These are phyloP conservation scores for Drosophila vallismaia DNA, from an alignment of 2,888 invertebrate genomes.

Conservation along the genomic window DNA sequence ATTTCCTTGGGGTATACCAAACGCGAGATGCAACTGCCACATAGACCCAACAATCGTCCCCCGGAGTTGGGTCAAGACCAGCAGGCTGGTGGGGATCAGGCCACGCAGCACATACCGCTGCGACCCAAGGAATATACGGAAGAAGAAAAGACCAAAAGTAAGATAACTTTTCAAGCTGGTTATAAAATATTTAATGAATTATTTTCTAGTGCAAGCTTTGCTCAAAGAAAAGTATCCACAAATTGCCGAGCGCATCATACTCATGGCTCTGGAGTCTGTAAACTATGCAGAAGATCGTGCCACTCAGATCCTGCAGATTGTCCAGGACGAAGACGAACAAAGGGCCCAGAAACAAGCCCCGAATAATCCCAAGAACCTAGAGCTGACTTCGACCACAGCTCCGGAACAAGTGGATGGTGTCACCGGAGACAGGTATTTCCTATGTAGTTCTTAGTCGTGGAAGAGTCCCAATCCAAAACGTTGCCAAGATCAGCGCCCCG, in stretches of 20 bases:
- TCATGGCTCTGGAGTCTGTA: constrained; percentile 94
- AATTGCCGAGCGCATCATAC: constrained; percentile 91
- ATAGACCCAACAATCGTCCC: constrained; percentile 85
- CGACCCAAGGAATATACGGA: constrained; percentile 88
- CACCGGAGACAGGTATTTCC: constrained; percentile 49
- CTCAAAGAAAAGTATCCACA: constrained; percentile 90
- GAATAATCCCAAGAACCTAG: constrained; percentile 15
- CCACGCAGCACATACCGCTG: constrained; percentile 76
- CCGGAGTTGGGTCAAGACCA: constrained; percentile 59
- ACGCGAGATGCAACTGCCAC: constrained; percentile 88
- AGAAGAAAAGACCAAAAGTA: constrained; percentile 89
- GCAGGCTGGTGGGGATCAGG: constrained; percentile 59
- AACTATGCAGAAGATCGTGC: constrained; percentile 93
- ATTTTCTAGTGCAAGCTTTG: constrained; percentile 87
- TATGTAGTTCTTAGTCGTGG: constrained; percentile 1
- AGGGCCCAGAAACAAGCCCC: constrained; percentile 69
- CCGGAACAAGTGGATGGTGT: constrained; percentile 55
- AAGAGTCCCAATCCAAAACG: background rate
- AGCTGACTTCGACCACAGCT: constrained; percentile 15
- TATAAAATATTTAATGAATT: background rate
- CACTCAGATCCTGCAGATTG: constrained; percentile 90
- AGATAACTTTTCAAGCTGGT: constrained; percentile 61
- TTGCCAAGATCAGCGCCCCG: constrained; percentile 11
- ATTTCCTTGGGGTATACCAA: constrained; percentile 92
- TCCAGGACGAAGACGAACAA: constrained; percentile 86